Evolutionary conservation across 1,140 invertebrate species (phyloP), one percentile per base, ranked within the genome.

Genomic region (Procambarus clarkii): DNA sequence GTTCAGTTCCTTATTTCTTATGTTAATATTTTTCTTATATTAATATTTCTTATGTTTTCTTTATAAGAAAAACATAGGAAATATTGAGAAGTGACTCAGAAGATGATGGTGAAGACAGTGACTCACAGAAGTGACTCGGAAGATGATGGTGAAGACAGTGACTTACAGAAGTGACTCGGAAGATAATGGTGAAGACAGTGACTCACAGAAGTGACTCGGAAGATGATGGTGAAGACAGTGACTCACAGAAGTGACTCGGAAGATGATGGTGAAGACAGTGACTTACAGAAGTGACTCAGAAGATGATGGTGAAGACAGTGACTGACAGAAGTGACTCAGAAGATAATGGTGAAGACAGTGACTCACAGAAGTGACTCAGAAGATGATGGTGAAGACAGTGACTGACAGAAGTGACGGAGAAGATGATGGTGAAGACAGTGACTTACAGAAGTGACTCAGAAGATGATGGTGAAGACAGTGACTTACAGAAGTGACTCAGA

Each of bases 231-330:
- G 44, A 69, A 8, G 48, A 34, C 0, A 48, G 15, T 11, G 48
- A 71, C 87, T 81, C 58, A 89, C 80, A 21, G 79, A 74, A 48
- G 80, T 89, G 24, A 89, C 46, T 64, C 48, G 54, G 60, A 83
- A 82, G 69, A 13, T 46, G 54, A 58, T 58, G 54, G 54, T 24
- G 34, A 60, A 21, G 18, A 54, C 1, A 54, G 13, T 54, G 21
- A 71, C 87, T 81, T 58, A 89, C 87, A 8, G 87, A 81, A 24
- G 87, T 89, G 48, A 89, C 46, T 64, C 83, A 89, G 87, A 89
- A 89, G 69, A 89, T n/a, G 48, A 89, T 89, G 79, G 64, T 58
- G 78, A 89, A 89, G n/a, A n/a, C n/a, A n/a, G n/a, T n/a, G n/a
- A n/a, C n/a, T n/a, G n/a, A n/a, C n/a, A n/a, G n/a, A n/a, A n/a